Conservation (phyloP, 2,888 invertebrate genomes). For the Cerceris rybyensis region DNA sequence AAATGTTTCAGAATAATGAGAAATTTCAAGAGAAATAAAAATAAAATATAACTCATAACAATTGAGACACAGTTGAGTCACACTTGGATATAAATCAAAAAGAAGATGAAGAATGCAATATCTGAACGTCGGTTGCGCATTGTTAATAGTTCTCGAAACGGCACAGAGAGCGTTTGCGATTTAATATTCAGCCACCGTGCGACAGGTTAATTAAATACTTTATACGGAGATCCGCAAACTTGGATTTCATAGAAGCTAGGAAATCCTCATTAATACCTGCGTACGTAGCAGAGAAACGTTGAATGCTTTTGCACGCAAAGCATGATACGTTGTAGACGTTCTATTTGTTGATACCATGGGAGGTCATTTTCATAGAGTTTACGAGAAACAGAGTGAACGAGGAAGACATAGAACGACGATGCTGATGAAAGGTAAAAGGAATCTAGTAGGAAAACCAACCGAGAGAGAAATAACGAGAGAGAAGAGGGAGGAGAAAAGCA, state of each 20-base stretch:
- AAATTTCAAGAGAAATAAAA: too few relatives aligned
- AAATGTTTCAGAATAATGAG: too few relatives aligned
- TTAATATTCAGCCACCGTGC: constrained; percentile 36
- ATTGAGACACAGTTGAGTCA: too few relatives aligned
- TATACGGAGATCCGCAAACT: constrained; percentile 47
- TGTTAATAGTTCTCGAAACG: constrained; percentile 27
- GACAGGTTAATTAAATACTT: constrained; percentile 68
- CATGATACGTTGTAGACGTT: constrained; percentile 37
- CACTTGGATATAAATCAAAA: too few relatives aligned
- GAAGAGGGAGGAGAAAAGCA: constrained; percentile 30
- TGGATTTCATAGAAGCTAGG: constrained; percentile 47
- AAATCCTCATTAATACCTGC: constrained; percentile 62
- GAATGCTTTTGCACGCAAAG: constrained; percentile 45
- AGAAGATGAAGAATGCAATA: neutral
- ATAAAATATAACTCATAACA: too few relatives aligned
- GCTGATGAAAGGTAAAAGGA: too few relatives aligned
- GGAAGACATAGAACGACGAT: constrained; percentile 12
- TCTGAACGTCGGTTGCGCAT: constrained; percentile 25
- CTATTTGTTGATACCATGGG: constrained; percentile 51
- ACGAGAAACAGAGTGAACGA: constrained; percentile 16
- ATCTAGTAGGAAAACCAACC: neutral
- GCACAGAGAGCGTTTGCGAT: neutral
- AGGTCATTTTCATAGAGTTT: constrained; percentile 52
- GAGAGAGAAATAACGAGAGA: neutral
- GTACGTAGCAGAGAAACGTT: constrained; percentile 33